Percentiles rank a stretch among this genome's conserved stretches.
These are phyloP conservation scores for Mylabris sibirica DNA, from an alignment of 2,888 invertebrate species.

Conservation along the genomic window DNA sequence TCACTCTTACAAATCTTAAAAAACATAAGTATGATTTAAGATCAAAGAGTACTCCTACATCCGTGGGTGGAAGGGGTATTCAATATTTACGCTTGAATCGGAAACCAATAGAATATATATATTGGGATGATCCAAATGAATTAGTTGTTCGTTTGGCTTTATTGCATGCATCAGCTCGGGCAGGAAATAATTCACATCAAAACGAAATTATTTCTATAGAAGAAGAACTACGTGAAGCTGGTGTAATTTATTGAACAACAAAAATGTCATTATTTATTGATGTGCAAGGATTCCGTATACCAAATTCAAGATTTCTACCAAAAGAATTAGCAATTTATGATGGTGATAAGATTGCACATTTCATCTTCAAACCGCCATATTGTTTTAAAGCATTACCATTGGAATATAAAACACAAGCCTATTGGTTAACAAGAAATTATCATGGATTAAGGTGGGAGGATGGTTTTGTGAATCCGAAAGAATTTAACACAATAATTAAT, in stretches of 20 bases:
- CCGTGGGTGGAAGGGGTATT: too few relatives aligned
- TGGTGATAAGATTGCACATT: neutral
- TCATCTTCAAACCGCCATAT: neutral
- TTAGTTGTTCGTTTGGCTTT: neutral
- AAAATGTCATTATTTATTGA: neutral
- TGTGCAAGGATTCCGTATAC: neutral
- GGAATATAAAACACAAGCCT: neutral
- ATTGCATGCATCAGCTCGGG: neutral
- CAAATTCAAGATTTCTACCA: neutral
- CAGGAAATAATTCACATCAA: neutral
- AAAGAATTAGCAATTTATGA: neutral
- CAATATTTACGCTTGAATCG: neutral
- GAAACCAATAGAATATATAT: conserved; percentile 1
- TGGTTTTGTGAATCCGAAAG: neutral
- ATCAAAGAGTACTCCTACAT: too few relatives aligned
- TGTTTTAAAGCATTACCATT: neutral
- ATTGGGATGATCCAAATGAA: neutral
- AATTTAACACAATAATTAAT: neutral
- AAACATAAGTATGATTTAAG: too few relatives aligned
- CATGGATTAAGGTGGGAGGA: neutral
- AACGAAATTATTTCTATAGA: neutral
- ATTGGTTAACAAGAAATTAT: neutral
- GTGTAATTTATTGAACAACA: neutral
- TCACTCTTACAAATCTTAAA: too few relatives aligned
- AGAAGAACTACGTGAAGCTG: neutral